Base-by-base conservation (phyloP, 2,888 invertebrate species). In the Hirtodrosophila histrioides region DNA sequence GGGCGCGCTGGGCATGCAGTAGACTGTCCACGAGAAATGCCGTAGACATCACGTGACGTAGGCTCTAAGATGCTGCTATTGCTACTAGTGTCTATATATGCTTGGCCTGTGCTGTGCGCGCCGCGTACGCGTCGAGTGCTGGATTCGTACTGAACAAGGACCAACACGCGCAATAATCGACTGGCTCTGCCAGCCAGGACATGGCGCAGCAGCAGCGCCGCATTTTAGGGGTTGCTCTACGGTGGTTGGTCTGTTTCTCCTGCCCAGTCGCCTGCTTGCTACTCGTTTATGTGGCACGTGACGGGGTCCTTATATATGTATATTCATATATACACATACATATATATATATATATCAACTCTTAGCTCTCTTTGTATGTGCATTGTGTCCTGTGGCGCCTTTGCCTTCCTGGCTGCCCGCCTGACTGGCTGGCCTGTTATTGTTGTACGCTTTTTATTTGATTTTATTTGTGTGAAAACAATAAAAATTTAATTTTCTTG, bases 11-110 rank as follows among this genome's bases (percentile, higher is more conserved):
- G 57, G 89, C 90, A 81, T 90, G 90, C 64, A 92, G 81, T 72
- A 91, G 86, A 69, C 91, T 91, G 78, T 92, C 91, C 73, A 91
- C 89, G 69, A 91, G 78, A 64, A 91, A 91, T 39, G 91, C 90
- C 63, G 91, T 91, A 82, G 91, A 91, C 91, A 91, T 91, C 44
- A 73, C 83, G 84, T 63, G 48, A 12, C 44, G 54, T 48, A 46
- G 11, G 41, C 43, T 44, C 17, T 9, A 9, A 46, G 23, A 24
- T 23, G 37, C n/a, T 44, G 9, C 8, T 43, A 8, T 8, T 9
- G 31, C 7, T 7, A 39, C 51, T 40, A 9, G 35, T 65, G 61
- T 50, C 31, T 54, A 44, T 79, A 68, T 62, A 10, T 50, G 17
- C 27, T 31, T 75, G 65, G 27, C 57, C 61, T 60, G 51, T 64